A percentile compares a stretch with the other conserved stretches of the same genome.
phyloP scores from a whole-genome alignment of 2,797 vertebrate genomes.

The Percopsis omiscomaycus region DNA sequence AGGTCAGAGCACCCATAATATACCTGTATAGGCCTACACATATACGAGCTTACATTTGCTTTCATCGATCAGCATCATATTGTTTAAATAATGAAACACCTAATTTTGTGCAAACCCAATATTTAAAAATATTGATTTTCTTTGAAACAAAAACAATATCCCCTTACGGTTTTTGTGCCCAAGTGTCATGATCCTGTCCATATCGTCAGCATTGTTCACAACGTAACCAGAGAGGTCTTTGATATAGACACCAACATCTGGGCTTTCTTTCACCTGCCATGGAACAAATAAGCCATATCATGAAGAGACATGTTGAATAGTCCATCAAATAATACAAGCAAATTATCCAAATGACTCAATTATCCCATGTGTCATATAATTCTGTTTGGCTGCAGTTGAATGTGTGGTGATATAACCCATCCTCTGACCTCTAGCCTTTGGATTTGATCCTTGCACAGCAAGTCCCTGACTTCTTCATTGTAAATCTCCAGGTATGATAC shows the following conservation, averaged over 20 bases:
- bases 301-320: not conserved
- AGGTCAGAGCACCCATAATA: too few species aligned
- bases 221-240: constrained; percentile 97
- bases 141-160: not conserved
- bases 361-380: too few species aligned
- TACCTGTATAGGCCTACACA: too few species aligned
- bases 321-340: not conserved
- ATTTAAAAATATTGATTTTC: not conserved
- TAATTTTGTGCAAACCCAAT: not conserved
- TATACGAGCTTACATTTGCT: too few species aligned
- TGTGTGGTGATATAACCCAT: not conserved
- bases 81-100: not conserved
- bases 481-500: constrained; percentile 99
- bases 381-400: not conserved
- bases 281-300: constrained; percentile 5
- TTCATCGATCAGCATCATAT: too few species aligned
- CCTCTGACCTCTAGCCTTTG: constrained; percentile 92
- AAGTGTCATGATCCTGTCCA: constrained; percentile 98
- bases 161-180: constrained; percentile 97
- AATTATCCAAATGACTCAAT: too few species aligned
- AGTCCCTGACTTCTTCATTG: constrained; percentile 95
- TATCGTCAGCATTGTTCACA: constrained; percentile 97
- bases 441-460: constrained; percentile 95
- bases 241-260: constrained; percentile 98
- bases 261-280: constrained; percentile 95